Conservation (phyloP, 1,140 invertebrate species). For the Sycophaga agraensis region DNA sequence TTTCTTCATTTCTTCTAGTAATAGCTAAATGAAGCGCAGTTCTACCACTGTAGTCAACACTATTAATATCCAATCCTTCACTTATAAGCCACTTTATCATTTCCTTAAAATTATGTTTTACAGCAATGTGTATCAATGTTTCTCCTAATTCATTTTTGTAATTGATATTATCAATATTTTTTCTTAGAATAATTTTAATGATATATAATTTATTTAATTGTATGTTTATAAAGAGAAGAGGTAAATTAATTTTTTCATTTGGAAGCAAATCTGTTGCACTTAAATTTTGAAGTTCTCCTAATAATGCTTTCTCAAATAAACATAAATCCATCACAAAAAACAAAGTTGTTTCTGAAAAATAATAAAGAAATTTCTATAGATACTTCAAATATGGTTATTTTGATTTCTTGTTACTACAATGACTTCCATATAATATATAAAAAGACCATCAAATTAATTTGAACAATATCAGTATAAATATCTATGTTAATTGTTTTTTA, state of each 20-base stretch:
- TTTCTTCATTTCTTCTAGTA: neutral
- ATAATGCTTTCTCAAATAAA: no score
- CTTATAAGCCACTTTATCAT: neutral
- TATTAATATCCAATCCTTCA: neutral
- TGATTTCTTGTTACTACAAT: no score
- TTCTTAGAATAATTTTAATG: neutral
- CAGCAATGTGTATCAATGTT: constrained; percentile 9
- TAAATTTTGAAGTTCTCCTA: no score
- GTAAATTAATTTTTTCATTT: neutral
- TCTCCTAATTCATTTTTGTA: constrained; percentile 4
- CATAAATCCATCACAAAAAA: no score
- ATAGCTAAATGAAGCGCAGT: constrained; percentile 11
- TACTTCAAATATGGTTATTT: no score
- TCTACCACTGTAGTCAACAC: constrained; percentile 2
- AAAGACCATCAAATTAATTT: no score
- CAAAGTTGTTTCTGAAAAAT: neutral
- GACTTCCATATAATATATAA: no score
- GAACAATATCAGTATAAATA: no score
- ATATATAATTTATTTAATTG: neutral
- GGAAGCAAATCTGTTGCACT: no score
- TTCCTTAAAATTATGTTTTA: constrained; percentile 4
- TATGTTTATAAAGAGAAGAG: neutral
- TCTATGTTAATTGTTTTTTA: no score
- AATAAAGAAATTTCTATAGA: neutral
- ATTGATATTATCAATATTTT: neutral